Conservation (phyloP, 2,888 invertebrate species). For the Drosophila anceps region DNA sequence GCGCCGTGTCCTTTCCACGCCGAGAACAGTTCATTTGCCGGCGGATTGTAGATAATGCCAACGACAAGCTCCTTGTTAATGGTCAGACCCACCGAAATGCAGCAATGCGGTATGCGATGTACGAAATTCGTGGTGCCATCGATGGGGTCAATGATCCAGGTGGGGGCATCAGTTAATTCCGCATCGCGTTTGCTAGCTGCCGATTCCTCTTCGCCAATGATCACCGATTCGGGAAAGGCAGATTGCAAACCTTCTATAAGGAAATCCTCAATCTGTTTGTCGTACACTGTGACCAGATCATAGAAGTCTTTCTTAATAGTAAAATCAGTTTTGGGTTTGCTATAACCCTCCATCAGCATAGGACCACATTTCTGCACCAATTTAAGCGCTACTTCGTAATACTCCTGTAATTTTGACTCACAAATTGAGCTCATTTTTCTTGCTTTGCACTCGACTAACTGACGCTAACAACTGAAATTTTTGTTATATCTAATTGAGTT, state of each 20-base stretch:
- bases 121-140: conserved; percentile 96
- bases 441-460: conserved; percentile 25
- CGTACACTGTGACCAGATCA: conserved; percentile 93
- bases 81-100: conserved; percentile 89
- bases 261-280: conserved; percentile 90
- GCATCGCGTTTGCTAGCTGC: conserved; percentile 80
- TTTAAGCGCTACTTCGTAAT: conserved; percentile 80
- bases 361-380: conserved; percentile 83
- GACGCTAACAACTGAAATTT: conserved; percentile 38
- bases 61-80: conserved; percentile 87
- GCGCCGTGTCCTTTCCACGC: conserved; percentile 91
- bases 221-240: conserved; percentile 88
- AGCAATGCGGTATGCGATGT: conserved; percentile 88
- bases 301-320: conserved; percentile 87
- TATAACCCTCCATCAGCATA: conserved; percentile 82
- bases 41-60: conserved; percentile 92
- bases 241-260: conserved; percentile 87
- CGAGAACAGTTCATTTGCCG: conserved; percentile 89
- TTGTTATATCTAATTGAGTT: conserved; percentile 18
- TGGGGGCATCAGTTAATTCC: conserved; percentile 90
- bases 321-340: conserved; percentile 78
- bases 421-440: conserved; percentile 48
- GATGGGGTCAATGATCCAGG: conserved; percentile 95
- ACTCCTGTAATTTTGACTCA: conserved; percentile 74
- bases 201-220: conserved; percentile 92